phyloP scores from a whole-genome alignment of 2,113 vertebrate genomes.

The Cyprinus carpio region DNA sequence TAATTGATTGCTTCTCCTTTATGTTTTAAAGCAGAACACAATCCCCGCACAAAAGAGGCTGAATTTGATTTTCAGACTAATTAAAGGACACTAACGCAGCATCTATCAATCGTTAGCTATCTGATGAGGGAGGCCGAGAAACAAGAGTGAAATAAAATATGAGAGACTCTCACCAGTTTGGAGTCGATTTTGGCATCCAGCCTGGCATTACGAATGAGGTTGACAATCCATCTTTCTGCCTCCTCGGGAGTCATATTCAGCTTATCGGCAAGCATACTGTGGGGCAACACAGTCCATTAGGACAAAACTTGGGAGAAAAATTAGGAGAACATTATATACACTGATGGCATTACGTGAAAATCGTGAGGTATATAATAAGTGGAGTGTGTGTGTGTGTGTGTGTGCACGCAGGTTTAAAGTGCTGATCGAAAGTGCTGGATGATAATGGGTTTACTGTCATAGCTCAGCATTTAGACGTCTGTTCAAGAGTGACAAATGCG shows the following conservation, averaged over 20 bases:
- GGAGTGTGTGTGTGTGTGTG: constrained; percentile 16
- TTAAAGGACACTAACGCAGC: constrained; percentile 36
- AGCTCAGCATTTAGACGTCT: constrained; percentile 46
- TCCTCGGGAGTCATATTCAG: constrained; percentile 98
- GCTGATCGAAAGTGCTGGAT: constrained; percentile 34
- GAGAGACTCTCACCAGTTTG: constrained; percentile 85
- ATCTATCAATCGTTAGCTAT: constrained; percentile 28
- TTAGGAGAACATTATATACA: constrained; percentile 17
- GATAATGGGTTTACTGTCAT: constrained; percentile 37
- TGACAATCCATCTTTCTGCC: constrained; percentile 97
- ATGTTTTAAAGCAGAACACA: constrained; percentile 31
- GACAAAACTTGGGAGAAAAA: not conserved
- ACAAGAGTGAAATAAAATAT: constrained; percentile 43
- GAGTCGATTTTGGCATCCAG: constrained; percentile 98
- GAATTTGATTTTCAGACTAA: constrained; percentile 39
- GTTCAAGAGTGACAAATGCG: constrained; percentile 53
- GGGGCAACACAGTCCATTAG: constrained; percentile 48
- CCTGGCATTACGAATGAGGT: constrained; percentile 95
- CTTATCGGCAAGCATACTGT: constrained; percentile 97
- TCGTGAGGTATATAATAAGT: constrained; percentile 27
- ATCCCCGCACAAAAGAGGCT: constrained; percentile 19
- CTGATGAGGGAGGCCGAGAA: constrained; percentile 34
- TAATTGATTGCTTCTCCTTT: constrained; percentile 32
- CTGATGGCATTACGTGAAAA: constrained; percentile 28
- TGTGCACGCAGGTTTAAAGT: constrained; percentile 2